Percentiles rank a stretch among this genome's conserved stretches.
Conservation (phyloP, 2,113 vertebrate species). For the Ardeotis arabs region DNA sequence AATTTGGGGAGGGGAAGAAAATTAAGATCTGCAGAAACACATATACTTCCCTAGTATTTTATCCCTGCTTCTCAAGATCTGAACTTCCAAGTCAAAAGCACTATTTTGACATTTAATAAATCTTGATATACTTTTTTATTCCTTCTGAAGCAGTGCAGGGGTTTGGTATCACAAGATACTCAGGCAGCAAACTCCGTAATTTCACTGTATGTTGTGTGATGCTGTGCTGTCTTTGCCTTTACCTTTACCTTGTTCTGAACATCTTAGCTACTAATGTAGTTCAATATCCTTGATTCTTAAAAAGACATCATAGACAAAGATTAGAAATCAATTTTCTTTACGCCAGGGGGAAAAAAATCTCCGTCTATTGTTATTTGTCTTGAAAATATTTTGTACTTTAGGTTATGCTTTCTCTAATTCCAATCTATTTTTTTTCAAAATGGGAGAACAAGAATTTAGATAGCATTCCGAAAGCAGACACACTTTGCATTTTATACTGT, state of each 20-base stretch:
- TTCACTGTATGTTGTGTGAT: not conserved
- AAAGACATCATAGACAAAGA: not conserved
- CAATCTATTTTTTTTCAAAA: not conserved
- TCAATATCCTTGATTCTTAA: not conserved
- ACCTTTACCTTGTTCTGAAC: not conserved
- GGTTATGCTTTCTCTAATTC: not conserved
- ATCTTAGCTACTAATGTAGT: not conserved
- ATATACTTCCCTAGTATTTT: not conserved
- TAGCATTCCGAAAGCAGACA: not conserved
- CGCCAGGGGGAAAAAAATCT: not conserved
- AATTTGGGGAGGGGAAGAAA: not conserved
- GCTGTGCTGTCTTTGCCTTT: not conserved
- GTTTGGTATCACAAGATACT: not conserved
- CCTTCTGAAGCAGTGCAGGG: not conserved
- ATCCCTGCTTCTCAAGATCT: not conserved
- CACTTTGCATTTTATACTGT: not conserved
- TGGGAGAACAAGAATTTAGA: not conserved
- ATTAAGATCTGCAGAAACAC: not conserved
- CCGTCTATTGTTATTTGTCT: not conserved
- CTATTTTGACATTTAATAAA: not conserved
- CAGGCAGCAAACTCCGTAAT: not conserved
- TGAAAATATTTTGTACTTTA: not conserved
- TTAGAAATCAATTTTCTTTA: not conserved
- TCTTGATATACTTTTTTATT: not conserved
- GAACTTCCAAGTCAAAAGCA: not conserved